A percentile compares a stretch with the other conserved stretches of the same genome.
phyloP scores from a whole-genome alignment of 2,888 invertebrate species.

The Phortica okadai region DNA sequence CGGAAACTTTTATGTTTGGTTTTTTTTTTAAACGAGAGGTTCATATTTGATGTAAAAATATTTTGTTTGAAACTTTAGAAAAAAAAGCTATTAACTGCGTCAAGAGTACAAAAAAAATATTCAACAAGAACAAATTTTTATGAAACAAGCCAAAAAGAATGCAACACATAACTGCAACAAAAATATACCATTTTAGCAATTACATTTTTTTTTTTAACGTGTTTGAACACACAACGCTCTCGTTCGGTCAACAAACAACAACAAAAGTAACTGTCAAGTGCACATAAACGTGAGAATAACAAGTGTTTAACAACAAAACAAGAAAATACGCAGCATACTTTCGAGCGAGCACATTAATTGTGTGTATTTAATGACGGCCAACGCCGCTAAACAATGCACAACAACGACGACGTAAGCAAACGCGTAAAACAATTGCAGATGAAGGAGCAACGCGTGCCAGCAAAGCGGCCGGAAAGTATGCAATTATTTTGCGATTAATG shows the following conservation, averaged over 20 bases:
- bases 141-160: background rate
- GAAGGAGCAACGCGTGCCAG: background rate
- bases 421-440: background rate
- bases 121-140: background rate
- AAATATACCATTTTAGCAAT: background rate
- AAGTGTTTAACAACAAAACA: conserved; percentile 31
- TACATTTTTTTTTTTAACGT: background rate
- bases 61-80: too few species aligned
- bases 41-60: too few species aligned
- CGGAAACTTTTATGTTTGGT: too few species aligned
- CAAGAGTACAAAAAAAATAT: background rate
- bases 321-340: conserved; percentile 17
- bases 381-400: background rate
- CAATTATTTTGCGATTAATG: conserved; percentile 29
- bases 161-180: background rate
- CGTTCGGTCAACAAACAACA: background rate
- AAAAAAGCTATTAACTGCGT: too few species aligned
- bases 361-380: background rate
- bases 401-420: background rate
- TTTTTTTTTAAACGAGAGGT: too few species aligned
- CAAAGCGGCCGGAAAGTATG: conserved; percentile 36
- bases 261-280: conserved; percentile 18
- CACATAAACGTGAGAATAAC: background rate
- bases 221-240: background rate
- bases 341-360: background rate